Evolutionary conservation across 1,140 invertebrate genomes (phyloP).

Genomic region (Drosophila malerkotliana): DNA sequence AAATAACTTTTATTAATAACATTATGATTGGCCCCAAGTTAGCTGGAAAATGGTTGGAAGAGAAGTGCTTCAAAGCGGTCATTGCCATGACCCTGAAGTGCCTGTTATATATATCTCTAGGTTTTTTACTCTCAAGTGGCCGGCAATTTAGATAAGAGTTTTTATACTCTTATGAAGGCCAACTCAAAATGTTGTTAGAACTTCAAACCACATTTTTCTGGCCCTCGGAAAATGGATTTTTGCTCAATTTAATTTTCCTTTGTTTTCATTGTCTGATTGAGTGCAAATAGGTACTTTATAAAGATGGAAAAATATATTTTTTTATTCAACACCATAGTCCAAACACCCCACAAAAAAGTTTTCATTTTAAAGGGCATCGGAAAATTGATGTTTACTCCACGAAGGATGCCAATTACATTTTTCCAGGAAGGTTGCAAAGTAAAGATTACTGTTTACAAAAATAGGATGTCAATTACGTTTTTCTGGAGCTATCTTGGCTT

Average conservation of each 20-base stretch:
- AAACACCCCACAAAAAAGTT: neutral
- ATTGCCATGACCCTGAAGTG: slow-evolving; percentile 13
- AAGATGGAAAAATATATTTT: neutral
- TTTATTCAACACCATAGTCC: neutral
- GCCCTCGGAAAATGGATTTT: neutral
- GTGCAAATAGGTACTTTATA: neutral
- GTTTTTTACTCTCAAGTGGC: slow-evolving; percentile 10
- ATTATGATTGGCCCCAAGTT: slow-evolving; percentile 63
- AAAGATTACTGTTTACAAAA: neutral
- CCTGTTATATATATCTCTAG: neutral
- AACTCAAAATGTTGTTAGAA: neutral
- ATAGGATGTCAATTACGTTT: neutral
- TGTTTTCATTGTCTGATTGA: neutral
- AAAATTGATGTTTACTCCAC: neutral
- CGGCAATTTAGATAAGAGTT: slow-evolving; percentile 16
- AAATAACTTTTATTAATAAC: slow-evolving; percentile 77
- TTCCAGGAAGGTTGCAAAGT: neutral
- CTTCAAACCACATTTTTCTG: neutral
- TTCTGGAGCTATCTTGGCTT: neutral
- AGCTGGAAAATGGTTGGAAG: neutral
- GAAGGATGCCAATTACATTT: neutral
- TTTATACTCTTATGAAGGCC: neutral
- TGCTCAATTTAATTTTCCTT: neutral
- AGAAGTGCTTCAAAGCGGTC: slow-evolving; percentile 29
- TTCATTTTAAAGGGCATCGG: too few relatives aligned